phyloP scores from a whole-genome alignment of 2,113 vertebrate species.

The Esox niger region DNA sequence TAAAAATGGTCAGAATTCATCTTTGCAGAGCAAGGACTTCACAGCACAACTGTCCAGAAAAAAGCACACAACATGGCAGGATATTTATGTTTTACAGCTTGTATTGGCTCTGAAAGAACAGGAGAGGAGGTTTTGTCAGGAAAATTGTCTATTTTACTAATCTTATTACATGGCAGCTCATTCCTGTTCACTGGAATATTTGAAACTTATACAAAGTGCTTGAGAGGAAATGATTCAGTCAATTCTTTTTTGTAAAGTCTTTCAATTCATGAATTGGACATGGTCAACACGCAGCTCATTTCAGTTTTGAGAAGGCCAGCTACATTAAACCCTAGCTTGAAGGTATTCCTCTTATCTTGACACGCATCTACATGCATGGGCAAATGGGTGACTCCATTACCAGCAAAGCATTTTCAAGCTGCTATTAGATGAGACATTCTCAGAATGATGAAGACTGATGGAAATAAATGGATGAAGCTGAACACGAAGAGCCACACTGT shows the following conservation, averaged over 20 bases:
- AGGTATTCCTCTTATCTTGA: slow-evolving; percentile 5
- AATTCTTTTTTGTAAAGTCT: slow-evolving; percentile 49
- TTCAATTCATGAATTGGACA: slow-evolving; percentile 57
- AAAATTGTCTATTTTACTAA: slow-evolving; percentile 69
- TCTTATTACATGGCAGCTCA: slow-evolving; percentile 69
- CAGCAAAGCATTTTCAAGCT: slow-evolving; percentile 14
- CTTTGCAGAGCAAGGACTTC: neutral
- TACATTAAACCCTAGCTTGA: slow-evolving; percentile 3
- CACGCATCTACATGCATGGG: neutral
- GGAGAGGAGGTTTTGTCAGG: slow-evolving; percentile 48
- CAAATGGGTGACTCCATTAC: slow-evolving; percentile 19
- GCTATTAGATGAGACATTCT: slow-evolving; percentile 3
- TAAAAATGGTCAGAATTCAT: neutral
- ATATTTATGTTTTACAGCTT: slow-evolving; percentile 4
- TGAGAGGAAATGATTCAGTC: slow-evolving; percentile 45
- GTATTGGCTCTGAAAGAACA: slow-evolving; percentile 42
- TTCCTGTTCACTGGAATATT: slow-evolving; percentile 54
- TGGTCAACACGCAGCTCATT: slow-evolving; percentile 39
- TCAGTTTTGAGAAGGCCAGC: slow-evolving; percentile 27
- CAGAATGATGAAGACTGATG: slow-evolving; percentile 35
- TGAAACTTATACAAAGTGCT: slow-evolving; percentile 42
- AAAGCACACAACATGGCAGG: slow-evolving; percentile 5
- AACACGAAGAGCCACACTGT: slow-evolving; percentile 34
- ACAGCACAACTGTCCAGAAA: neutral
- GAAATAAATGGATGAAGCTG: slow-evolving; percentile 29